Conservation (phyloP, 2,113 vertebrate species). For the Dicaeum eximium region DNA sequence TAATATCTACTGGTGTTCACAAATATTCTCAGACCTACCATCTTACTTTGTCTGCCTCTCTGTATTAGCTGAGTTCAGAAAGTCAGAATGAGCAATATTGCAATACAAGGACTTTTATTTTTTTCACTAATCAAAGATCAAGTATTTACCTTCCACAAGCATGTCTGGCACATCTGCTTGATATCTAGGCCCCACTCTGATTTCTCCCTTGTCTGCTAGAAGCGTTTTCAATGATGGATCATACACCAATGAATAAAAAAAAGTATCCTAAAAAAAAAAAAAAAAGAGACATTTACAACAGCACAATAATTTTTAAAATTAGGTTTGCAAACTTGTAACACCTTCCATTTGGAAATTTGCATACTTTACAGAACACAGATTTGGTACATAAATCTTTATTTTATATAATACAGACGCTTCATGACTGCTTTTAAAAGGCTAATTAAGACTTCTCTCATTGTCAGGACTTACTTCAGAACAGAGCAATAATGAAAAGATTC, state of each 20-base stretch:
- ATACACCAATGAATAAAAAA: constrained; percentile 97
- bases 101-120: neutral
- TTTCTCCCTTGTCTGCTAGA: constrained; percentile 95
- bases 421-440: neutral
- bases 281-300: constrained; percentile 3
- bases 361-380: neutral
- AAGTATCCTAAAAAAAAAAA: constrained; percentile 81
- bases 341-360: neutral
- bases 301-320: neutral
- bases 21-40: neutral
- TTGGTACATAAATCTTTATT: neutral
- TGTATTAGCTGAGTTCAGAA: neutral
- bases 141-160: constrained; percentile 85
- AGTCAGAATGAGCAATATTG: neutral
- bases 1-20: neutral
- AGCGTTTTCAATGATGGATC: constrained; percentile 96
- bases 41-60: neutral
- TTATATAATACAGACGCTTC: neutral
- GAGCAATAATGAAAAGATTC: neutral
- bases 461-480: neutral
- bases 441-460: neutral
- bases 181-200: constrained; percentile 94
- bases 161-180: constrained; percentile 97
- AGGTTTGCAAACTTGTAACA: neutral
- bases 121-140: neutral